Evolutionary conservation across 2,113 vertebrate species (phyloP).

Genomic region (Reinhardtius hippoglossoides): DNA sequence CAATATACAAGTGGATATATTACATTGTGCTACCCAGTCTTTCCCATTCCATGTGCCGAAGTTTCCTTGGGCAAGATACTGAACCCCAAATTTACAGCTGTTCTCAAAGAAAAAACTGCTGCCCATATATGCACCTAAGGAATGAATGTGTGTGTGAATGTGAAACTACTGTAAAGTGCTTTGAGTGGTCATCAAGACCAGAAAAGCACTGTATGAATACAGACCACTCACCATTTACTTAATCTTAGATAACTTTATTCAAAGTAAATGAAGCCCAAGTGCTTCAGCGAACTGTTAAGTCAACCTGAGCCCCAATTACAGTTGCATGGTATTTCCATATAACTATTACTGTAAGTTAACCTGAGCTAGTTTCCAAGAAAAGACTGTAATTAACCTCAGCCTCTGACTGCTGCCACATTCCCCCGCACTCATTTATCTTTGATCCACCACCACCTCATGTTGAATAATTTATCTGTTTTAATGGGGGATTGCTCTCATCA

Average conservation of each 20-base stretch:
- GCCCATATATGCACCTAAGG: background rate
- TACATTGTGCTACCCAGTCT: no score
- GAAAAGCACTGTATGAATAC: no score
- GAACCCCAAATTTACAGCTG: no score
- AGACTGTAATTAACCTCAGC: conserved; percentile 73
- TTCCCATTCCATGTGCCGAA: no score
- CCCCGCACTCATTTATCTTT: conserved; percentile 70
- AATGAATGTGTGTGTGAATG: no score
- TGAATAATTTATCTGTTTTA: conserved; percentile 79
- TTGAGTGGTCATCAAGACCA: no score
- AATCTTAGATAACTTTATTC: conserved; percentile 27
- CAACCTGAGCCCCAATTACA: conserved; percentile 59
- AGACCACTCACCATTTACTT: background rate
- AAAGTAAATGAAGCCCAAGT: conserved; percentile 28
- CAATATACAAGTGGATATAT: background rate
- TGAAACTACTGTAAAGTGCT: no score
- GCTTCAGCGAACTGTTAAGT: conserved; percentile 32
- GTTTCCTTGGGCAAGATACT: no score
- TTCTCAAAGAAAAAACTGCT: no score
- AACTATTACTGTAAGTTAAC: conserved; percentile 62
- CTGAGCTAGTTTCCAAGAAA: conserved; percentile 71
- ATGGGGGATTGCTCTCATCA: conserved; percentile 74
- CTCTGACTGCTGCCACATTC: conserved; percentile 65
- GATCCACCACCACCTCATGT: conserved; percentile 63
- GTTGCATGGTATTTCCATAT: conserved; percentile 20